Conservation (phyloP, 2,113 vertebrate species). For the Pterocles burchelli region DNA sequence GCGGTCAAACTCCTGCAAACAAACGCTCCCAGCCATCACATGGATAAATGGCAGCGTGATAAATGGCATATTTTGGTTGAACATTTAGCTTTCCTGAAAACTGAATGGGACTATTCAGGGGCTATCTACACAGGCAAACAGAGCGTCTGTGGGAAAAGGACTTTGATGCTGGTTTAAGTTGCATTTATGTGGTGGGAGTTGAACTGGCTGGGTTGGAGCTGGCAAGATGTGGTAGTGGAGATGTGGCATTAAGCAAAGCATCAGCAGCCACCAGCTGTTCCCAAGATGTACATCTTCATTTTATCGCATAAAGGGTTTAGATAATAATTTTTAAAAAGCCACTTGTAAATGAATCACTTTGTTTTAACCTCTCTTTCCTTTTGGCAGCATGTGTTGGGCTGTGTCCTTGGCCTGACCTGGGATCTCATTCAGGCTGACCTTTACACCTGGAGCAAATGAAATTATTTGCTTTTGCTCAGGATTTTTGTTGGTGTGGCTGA, state of each 20-base stretch:
- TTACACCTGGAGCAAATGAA: not conserved
- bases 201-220: not conserved
- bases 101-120: not conserved
- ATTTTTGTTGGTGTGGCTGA: not conserved
- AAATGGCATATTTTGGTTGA: not conserved
- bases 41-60: accelerated
- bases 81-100: not conserved
- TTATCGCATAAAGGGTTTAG: not conserved
- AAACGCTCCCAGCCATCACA: not conserved
- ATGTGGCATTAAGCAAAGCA: not conserved
- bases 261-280: not conserved
- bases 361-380: not conserved
- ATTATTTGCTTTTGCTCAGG: not conserved
- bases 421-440: not conserved
- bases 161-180: not conserved
- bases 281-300: not conserved
- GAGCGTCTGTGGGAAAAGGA: not conserved
- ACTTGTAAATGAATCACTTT: not conserved
- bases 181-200: not conserved
- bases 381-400: not conserved
- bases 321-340: not conserved
- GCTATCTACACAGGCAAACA: not conserved
- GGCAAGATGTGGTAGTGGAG: not conserved
- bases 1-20: not conserved
- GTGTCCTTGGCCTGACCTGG: not conserved